These are phyloP conservation scores for Dolichomitus sp. DNA, from an alignment of 2,888 invertebrate genomes.

Conservation along the genomic window DNA sequence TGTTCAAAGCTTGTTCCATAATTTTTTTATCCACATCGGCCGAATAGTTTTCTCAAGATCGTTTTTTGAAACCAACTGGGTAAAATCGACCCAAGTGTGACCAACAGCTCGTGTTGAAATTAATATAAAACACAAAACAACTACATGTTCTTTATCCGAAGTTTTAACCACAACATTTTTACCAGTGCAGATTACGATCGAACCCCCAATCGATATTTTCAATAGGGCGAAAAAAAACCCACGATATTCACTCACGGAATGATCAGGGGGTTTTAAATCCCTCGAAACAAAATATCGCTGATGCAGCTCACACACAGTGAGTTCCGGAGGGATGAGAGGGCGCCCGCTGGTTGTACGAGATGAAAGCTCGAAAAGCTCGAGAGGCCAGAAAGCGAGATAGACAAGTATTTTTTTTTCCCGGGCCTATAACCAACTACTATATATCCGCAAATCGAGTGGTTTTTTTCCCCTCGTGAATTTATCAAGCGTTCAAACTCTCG, in stretches of 20 bases:
- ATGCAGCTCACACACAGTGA: slow-evolving; percentile 16
- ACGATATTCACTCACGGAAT: slow-evolving; percentile 57
- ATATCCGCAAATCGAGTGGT: slow-evolving; percentile 67
- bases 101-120: too few relatives aligned
- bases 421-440: slow-evolving; percentile 36
- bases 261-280: slow-evolving; percentile 66
- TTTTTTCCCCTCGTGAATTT: slow-evolving; percentile 63
- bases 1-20: too few relatives aligned
- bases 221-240: slow-evolving; percentile 20
- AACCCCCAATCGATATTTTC: slow-evolving; percentile 40
- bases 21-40: too few relatives aligned
- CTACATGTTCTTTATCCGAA: neutral
- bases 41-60: too few relatives aligned
- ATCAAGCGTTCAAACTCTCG: slow-evolving; percentile 57
- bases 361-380: slow-evolving; percentile 48
- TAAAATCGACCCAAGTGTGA: too few relatives aligned
- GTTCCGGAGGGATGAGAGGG: slow-evolving; percentile 15
- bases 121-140: too few relatives aligned
- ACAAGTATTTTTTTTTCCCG: slow-evolving; percentile 53
- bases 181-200: slow-evolving; percentile 5
- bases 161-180: neutral
- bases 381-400: slow-evolving; percentile 36
- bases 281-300: slow-evolving; percentile 65
- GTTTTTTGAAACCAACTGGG: too few relatives aligned
- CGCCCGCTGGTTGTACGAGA: neutral